Evolutionary conservation across 2,888 invertebrate genomes (phyloP).

Genomic region (Athripsodes cinereus): DNA sequence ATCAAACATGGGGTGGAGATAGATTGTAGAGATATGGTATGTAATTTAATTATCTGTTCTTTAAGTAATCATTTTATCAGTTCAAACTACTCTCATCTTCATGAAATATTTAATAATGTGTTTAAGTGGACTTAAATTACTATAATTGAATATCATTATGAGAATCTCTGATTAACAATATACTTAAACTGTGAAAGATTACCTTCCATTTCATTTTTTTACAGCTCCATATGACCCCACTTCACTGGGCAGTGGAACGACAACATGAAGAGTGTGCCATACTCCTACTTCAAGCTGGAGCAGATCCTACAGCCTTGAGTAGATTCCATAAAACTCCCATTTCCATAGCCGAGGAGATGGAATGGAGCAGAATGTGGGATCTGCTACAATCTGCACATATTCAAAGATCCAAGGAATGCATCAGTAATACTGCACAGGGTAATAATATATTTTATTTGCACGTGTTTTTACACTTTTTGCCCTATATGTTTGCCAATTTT

Average conservation of each 20-base stretch:
- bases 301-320: conserved; percentile 60
- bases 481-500: too few species aligned
- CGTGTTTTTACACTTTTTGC: too few species aligned
- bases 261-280: conserved; percentile 65
- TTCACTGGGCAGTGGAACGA: conserved; percentile 91
- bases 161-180: too few species aligned
- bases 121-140: too few species aligned
- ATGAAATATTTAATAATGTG: too few species aligned
- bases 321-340: conserved; percentile 69
- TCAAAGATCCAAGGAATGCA: conserved; percentile 7
- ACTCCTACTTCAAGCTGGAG: conserved; percentile 66
- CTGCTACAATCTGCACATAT: conserved; percentile 44
- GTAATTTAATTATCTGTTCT: too few species aligned
- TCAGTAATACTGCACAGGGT: conserved; percentile 17
- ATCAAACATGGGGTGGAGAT: conserved; percentile 64
- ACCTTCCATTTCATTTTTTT: too few species aligned
- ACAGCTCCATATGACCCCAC: conserved; percentile 81
- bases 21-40: conserved; percentile 72
- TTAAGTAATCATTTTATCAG: too few species aligned
- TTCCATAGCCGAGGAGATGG: conserved; percentile 61
- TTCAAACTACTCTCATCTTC: too few species aligned
- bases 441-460: too few species aligned
- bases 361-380: conserved; percentile 54
- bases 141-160: too few species aligned
- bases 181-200: too few species aligned